phyloP scores from a whole-genome alignment of 2,113 vertebrate species.

The Genyomyrus donnyi region DNA sequence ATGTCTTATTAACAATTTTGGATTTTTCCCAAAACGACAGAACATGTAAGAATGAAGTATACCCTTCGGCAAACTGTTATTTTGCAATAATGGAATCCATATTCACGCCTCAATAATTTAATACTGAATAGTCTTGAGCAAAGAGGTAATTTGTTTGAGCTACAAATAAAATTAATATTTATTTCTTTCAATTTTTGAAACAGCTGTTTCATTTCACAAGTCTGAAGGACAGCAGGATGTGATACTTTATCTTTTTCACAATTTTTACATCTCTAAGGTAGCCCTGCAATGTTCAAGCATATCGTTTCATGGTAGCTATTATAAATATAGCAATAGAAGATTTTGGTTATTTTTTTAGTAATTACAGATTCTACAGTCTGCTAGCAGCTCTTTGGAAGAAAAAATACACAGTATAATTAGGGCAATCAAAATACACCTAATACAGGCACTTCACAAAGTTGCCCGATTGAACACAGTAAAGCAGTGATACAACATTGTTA shows the following conservation, averaged over 20 bases:
- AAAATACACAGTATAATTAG: background rate
- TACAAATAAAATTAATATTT: background rate
- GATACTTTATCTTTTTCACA: background rate
- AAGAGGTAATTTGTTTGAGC: background rate
- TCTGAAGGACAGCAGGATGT: background rate
- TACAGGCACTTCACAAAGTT: background rate
- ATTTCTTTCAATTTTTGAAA: background rate
- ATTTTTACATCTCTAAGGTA: background rate
- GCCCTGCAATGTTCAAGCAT: background rate
- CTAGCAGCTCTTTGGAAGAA: background rate
- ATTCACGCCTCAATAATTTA: background rate
- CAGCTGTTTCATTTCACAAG: background rate
- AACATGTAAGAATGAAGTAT: conserved; percentile 42
- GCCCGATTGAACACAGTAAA: background rate
- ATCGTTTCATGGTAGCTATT: background rate
- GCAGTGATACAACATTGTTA: background rate
- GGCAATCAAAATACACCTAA: background rate
- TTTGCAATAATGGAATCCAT: conserved; percentile 7
- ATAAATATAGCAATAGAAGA: background rate
- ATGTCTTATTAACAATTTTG: conserved; percentile 32
- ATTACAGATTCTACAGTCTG: background rate
- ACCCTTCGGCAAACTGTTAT: conserved; percentile 26
- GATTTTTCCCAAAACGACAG: conserved; percentile 45
- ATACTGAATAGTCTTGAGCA: background rate
- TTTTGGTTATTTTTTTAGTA: background rate